Evolutionary conservation across 2,113 vertebrate genomes (phyloP), one percentile per base, ranked within the genome.

Genomic region (Callipepla californica): DNA sequence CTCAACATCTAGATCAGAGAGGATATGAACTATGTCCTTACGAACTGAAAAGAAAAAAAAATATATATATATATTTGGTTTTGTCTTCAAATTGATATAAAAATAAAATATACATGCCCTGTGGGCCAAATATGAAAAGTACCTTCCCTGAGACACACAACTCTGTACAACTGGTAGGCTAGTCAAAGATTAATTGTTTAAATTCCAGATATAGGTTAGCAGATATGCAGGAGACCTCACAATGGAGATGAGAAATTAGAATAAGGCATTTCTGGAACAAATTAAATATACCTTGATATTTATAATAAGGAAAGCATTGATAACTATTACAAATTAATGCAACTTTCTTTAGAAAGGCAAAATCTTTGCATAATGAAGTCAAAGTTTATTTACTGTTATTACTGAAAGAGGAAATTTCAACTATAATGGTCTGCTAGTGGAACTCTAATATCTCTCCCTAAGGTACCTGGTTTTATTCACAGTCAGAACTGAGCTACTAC

Each of bases 1-100:
- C 96, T 99, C 98, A 15, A 98, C 96, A 53, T 99, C 98, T 93
- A 99, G 96, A 94, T 97, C 98, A 65, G 98, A 98, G 36, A 98
- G 97, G 91, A 99, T 97, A 68, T 92, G 96, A 68, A 98, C 95
- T 59, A 98, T 94, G 22, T 98, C 97, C 75, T 98, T 98, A 74
- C 93, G 96, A 89, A 97, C 98, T 99, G 97, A 67, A 97, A 97
- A 87, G 66, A 76, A 93, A 88, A 62, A 93, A 17, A 96, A 68
- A 84, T 16, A 36, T 36, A 36, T 36, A 59, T 14, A 82, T 83
- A 59, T 14, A 82, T 83, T 61, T 6, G 48, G 62, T 86, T 96
- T 89, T 77, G 65, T 40, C 76, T 79, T 87, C 15, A 82, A 62
- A 82, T 18, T 38, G 19, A 75, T 40, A 34, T 4, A 47, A 42